Percentiles rank a stretch among this genome's conserved stretches.
phyloP scores from a whole-genome alignment of 2,113 vertebrate species.

The Pteropus alecto region DNA sequence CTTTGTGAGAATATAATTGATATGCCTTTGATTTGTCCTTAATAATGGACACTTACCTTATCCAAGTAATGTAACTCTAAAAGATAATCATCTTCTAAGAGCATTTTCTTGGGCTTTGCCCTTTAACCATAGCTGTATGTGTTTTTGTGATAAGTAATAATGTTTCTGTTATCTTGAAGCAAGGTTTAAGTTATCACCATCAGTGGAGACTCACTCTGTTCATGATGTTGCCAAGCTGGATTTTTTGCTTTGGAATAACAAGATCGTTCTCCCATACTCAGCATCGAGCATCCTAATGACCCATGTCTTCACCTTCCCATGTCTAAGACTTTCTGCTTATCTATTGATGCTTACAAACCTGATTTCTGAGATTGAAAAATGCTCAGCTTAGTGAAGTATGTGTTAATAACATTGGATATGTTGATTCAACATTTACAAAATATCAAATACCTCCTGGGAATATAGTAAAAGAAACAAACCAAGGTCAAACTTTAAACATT shows the following conservation, averaged over 20 bases:
- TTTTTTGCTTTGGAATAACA: neutral
- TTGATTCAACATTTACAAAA: neutral
- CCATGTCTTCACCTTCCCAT: neutral
- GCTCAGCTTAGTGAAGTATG: neutral
- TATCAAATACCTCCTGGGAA: neutral
- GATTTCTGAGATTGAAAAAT: neutral
- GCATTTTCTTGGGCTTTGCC: neutral
- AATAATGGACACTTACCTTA: neutral
- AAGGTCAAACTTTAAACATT: neutral
- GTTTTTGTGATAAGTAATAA: neutral
- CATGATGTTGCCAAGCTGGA: neutral
- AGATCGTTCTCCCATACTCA: neutral
- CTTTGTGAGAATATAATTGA: neutral
- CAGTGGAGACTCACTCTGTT: neutral
- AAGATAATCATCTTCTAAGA: neutral
- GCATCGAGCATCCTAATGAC: neutral
- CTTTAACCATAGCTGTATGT: neutral
- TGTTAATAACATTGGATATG: neutral
- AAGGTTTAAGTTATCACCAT: neutral
- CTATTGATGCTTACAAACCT: neutral
- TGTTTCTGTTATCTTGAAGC: neutral
- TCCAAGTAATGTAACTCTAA: neutral
- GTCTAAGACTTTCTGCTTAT: neutral
- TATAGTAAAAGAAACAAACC: neutral
- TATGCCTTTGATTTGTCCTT: constrained; percentile 1